Conservation (phyloP, 2,888 invertebrate species). For the Leptopilina myrica region DNA sequence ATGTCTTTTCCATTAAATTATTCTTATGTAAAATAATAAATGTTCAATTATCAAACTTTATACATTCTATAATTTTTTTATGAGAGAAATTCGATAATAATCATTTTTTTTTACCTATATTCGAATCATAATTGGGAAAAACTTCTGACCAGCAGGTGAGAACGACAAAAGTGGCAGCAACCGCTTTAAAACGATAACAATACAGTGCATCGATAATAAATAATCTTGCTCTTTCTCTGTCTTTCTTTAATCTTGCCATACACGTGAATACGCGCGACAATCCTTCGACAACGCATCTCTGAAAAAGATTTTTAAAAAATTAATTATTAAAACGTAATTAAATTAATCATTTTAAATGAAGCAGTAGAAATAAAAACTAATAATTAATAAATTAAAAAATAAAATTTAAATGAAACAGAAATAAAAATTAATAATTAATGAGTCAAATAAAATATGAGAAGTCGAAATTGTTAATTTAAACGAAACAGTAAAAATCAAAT, state of each 20-base stretch:
- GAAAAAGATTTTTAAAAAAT: conserved; percentile 35
- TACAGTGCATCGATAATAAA: conserved; percentile 77
- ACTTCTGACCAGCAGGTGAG: conserved; percentile 77
- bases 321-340: background rate
- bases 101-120: conserved; percentile 54
- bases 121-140: conserved; percentile 70
- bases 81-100: too few species aligned
- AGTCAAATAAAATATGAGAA: background rate
- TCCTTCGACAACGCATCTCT: conserved; percentile 59
- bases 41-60: too few species aligned
- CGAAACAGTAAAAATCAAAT: background rate
- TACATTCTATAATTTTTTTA: too few species aligned
- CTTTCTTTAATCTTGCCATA: conserved; percentile 70
- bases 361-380: conserved; percentile 44
- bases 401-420: too few species aligned
- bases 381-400: background rate
- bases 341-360: background rate
- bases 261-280: conserved; percentile 64
- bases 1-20: background rate
- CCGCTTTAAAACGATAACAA: conserved; percentile 71
- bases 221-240: conserved; percentile 75
- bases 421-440: too few species aligned
- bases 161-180: conserved; percentile 72
- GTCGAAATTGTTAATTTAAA: background rate
- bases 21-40: background rate